phyloP scores from a whole-genome alignment of 2,113 vertebrate genomes.

The Gymnocephalus cernua region DNA sequence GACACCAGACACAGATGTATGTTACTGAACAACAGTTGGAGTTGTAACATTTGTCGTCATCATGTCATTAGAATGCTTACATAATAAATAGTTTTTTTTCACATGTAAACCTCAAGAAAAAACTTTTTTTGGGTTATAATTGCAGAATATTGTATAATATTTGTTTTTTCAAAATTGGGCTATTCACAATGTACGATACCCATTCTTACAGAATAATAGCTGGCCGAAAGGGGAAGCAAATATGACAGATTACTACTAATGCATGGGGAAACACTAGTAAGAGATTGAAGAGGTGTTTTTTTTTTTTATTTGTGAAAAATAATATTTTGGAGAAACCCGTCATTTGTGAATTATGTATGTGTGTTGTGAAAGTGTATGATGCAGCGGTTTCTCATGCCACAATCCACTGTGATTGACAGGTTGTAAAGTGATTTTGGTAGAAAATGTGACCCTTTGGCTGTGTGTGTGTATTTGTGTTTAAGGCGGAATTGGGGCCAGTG shows the following conservation, averaged over 20 bases:
- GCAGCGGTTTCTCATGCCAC: conserved; percentile 55
- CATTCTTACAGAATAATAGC: conserved; percentile 1
- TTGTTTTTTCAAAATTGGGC: neutral
- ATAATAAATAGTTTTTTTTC: neutral
- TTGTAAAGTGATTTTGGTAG: conserved; percentile 63
- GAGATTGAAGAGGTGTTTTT: neutral
- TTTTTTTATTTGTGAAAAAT: neutral
- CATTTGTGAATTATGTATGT: conserved; percentile 30
- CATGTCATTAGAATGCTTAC: conserved; percentile 10
- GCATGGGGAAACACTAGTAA: conserved; percentile 9
- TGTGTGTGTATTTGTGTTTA: conserved; percentile 57
- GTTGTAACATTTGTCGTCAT: conserved; percentile 35
- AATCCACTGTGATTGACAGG: conserved; percentile 68
- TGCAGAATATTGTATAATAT: conserved; percentile 16
- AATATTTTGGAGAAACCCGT: conserved; percentile 8
- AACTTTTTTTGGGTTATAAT: neutral
- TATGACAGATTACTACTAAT: conserved; percentile 8
- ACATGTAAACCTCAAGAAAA: neutral
- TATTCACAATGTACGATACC: neutral
- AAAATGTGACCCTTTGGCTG: conserved; percentile 71
- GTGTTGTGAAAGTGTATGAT: conserved; percentile 45
- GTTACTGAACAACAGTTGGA: conserved; percentile 49
- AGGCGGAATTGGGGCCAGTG: conserved; percentile 64
- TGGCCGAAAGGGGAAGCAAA: conserved; percentile 9
- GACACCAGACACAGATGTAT: conserved; percentile 59